Evolutionary conservation across 2,797 vertebrate genomes (phyloP).

Genomic region (Pangasius sanitwongsei): DNA sequence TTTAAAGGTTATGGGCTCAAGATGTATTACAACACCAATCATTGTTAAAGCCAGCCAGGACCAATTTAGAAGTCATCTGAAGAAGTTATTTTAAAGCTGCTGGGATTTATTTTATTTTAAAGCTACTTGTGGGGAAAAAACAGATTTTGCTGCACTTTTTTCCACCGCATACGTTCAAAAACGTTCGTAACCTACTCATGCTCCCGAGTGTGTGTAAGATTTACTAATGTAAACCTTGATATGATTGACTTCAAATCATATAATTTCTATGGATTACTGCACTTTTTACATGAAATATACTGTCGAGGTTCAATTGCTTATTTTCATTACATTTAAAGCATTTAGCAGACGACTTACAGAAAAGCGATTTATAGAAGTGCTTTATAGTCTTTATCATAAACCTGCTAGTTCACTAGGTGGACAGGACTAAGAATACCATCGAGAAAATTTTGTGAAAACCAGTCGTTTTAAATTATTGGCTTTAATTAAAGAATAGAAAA

Average conservation of each 20-base stretch:
- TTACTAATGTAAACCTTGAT: neutral
- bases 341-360: neutral
- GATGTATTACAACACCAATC: slow-evolving; percentile 9
- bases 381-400: neutral
- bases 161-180: too few species aligned
- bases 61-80: neutral
- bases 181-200: neutral
- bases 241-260: neutral
- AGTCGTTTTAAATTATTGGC: neutral
- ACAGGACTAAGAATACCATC: neutral
- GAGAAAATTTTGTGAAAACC: neutral
- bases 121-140: neutral
- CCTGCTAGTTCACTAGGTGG: neutral
- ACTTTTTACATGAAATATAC: neutral
- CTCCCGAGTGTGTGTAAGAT: neutral
- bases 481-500: neutral
- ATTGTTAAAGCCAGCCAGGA: neutral
- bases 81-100: slow-evolving; percentile 7
- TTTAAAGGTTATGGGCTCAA: neutral
- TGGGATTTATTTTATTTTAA: too few species aligned
- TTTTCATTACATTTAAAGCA: neutral
- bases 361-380: neutral
- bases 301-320: neutral
- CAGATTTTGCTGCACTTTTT: neutral
- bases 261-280: neutral